Evolutionary conservation across 2,888 invertebrate genomes (phyloP), one percentile per base, ranked within the genome.

Genomic region (Drosophila silvestris): DNA sequence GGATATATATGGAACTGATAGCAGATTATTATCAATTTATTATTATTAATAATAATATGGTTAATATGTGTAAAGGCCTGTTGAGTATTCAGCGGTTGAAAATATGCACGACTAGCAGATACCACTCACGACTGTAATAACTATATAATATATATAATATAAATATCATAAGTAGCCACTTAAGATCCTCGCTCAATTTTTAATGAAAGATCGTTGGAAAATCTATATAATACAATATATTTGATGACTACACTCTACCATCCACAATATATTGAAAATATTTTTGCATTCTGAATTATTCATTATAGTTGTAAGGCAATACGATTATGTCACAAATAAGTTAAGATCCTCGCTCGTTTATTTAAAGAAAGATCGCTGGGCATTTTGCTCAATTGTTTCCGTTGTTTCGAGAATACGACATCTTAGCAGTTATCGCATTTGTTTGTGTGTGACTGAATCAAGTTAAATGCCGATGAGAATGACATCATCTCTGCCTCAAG

Each of bases 371-470:
- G 44, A 58, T 54, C 32, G 44, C 47, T 3, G 9, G 19, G 59
- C 66, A 74, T 69, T 62, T 67, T 63, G 70, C 9, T 39, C 19
- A 19, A 62, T 51, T 77, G 53, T 65, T 51, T 57, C 30, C 52
- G 67, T 64, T 70, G 63, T 73, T 76, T 62, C 66, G 35, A 57
- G 14, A 14, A 76, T 60, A 72, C 62, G 32, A 59, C 30, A 50
- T n/a, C 19, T 35, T 30, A 16, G 7, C 51, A 44, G 30, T 44
- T 53, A 66, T 59, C 41, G 51, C 56, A 44, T 44, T 41, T 16
- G 22, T 22, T 19, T 14, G 28, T 33, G 28, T 41, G 41, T 50
- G 14, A 19, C 19, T 39, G 39, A 62, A 59, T 52, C 44, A 56
- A 33, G 30, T 61, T 26, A 64, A 77, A 58, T 51, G 58, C 60